Conservation (phyloP, 1,140 invertebrate species). For the Drosophila lacertosa region DNA sequence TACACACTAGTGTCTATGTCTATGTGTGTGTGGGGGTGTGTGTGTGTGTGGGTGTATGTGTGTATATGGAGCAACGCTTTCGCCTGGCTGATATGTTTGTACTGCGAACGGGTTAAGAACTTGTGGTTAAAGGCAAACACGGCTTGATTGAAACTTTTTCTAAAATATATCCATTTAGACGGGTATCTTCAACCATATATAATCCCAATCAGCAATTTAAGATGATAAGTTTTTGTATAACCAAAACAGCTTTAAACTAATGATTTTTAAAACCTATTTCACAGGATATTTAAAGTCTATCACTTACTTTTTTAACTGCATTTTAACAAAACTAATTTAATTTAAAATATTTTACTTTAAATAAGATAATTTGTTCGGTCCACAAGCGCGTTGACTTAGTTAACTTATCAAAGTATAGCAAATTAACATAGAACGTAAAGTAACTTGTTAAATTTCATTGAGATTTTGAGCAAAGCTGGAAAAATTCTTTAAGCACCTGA, state of each 20-base stretch:
- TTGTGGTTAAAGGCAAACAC: slow-evolving; percentile 20
- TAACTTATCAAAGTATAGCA: neutral
- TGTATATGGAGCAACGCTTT: slow-evolving; percentile 13
- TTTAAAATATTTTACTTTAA: neutral
- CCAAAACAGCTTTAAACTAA: no score
- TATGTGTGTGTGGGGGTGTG: slow-evolving; percentile 3
- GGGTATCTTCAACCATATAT: no score
- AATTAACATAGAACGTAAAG: slow-evolving; percentile 17
- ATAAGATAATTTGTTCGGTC: no score
- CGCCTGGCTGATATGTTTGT: slow-evolving; percentile 24
- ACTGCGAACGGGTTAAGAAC: neutral
- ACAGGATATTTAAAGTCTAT: no score
- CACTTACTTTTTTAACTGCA: neutral
- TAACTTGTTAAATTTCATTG: slow-evolving; percentile 38
- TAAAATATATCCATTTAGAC: no score
- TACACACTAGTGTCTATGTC: no score
- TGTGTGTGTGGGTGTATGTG: neutral
- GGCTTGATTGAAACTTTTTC: neutral
- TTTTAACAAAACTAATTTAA: neutral
- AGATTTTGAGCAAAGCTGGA: slow-evolving; percentile 17
- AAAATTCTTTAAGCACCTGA: slow-evolving; percentile 35
- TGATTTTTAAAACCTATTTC: no score
- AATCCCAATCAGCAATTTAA: no score
- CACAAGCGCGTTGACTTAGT: neutral
- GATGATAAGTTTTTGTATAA: no score